phyloP scores from a whole-genome alignment of 2,113 vertebrate genomes.

The Siniperca knerii region DNA sequence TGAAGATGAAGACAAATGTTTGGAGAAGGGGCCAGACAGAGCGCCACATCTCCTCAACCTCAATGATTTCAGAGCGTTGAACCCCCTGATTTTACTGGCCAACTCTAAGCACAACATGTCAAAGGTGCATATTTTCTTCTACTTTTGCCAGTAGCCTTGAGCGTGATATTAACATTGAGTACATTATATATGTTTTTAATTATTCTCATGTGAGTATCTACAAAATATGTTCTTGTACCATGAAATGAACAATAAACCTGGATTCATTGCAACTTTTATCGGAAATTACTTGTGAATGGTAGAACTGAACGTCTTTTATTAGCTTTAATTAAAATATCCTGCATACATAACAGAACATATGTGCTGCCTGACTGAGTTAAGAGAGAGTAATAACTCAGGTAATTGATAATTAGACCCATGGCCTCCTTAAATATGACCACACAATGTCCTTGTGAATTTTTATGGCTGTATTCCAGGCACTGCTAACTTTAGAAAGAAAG shows the following conservation, averaged over 20 bases:
- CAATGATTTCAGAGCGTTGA: constrained; percentile 24
- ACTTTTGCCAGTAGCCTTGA: constrained; percentile 47
- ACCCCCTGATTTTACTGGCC: constrained; percentile 51
- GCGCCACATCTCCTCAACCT: constrained; percentile 52
- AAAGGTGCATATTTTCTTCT: constrained; percentile 51
- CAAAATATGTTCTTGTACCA: constrained; percentile 50
- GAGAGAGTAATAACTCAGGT: constrained; percentile 67
- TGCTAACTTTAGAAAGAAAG: constrained; percentile 64
- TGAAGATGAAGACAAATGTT: constrained; percentile 79
- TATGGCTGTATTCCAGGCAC: constrained; percentile 62
- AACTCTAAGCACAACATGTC: constrained; percentile 42
- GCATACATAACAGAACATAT: constrained; percentile 62
- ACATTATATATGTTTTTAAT: constrained; percentile 66
- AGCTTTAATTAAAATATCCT: constrained; percentile 54
- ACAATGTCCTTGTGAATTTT: constrained; percentile 64
- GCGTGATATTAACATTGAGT: constrained; percentile 40
- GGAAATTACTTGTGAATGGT: constrained; percentile 68
- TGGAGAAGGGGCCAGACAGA: constrained; percentile 52
- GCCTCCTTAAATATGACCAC: constrained; percentile 56
- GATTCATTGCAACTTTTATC: constrained; percentile 56
- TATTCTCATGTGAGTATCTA: constrained; percentile 65
- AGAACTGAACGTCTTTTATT: constrained; percentile 56
- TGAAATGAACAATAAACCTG: constrained; percentile 63
- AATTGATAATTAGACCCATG: constrained; percentile 71
- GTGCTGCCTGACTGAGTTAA: constrained; percentile 54